Percentiles rank a stretch among this genome's conserved stretches.
Evolutionary conservation across 2,113 vertebrate species (phyloP).

Genomic region (Tyto alba): DNA sequence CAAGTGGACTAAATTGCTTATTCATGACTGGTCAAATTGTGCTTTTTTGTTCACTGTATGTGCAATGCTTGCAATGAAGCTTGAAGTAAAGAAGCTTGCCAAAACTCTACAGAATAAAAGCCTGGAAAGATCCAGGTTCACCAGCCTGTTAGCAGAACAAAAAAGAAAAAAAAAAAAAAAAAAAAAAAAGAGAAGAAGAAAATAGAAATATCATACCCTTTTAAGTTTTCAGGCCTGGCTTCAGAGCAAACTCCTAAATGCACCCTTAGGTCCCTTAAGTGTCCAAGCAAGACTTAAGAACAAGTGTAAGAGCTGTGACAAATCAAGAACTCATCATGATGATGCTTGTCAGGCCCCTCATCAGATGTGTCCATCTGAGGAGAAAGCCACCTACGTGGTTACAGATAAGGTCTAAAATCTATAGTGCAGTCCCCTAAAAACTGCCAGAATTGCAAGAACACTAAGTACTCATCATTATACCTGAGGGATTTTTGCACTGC

Average conservation of each 20-base stretch:
- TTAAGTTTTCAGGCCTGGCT: not conserved
- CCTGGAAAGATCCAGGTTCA: not conserved
- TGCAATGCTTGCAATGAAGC: not conserved
- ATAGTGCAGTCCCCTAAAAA: not conserved
- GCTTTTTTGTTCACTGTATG: not conserved
- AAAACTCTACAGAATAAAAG: not conserved
- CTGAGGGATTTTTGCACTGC: not conserved
- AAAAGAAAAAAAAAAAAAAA: not conserved
- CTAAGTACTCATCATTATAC: not conserved
- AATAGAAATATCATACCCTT: not conserved
- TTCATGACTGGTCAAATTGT: not conserved
- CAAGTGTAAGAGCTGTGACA: not conserved
- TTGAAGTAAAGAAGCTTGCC: not conserved
- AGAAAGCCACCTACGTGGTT: not conserved
- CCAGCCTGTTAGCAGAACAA: not conserved
- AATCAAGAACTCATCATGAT: not conserved
- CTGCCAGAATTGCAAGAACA: not conserved
- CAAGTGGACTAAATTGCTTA: not conserved
- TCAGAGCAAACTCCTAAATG: not conserved
- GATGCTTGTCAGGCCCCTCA: not conserved
- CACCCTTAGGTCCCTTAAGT: not conserved
- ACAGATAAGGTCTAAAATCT: not conserved
- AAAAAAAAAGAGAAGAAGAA: too few species aligned
- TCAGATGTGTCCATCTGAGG: not conserved
- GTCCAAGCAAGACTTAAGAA: not conserved